Evolutionary conservation across 2,888 invertebrate genomes (phyloP).

Genomic region (Lochmaea capreae): DNA sequence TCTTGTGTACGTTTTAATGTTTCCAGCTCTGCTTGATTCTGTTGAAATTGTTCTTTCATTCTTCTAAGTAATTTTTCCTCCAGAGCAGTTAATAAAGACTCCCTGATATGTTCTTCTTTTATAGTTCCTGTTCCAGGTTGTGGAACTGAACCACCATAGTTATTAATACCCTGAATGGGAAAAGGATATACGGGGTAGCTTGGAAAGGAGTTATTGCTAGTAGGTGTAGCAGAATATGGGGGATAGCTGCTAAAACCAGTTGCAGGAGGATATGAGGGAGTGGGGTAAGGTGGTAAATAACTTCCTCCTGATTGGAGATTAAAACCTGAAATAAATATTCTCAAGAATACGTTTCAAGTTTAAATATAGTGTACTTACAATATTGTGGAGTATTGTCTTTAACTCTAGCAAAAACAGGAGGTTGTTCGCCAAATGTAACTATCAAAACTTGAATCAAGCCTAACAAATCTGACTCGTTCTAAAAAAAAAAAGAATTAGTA

Average conservation of each 20-base stretch:
- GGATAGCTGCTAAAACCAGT: constrained; percentile 44
- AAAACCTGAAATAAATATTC: constrained; percentile 58
- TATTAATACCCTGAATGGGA: constrained; percentile 48
- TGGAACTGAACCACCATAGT: constrained; percentile 54
- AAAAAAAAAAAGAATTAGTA: constrained; percentile 46
- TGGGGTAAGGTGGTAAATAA: constrained; percentile 53
- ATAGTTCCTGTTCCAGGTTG: constrained; percentile 80
- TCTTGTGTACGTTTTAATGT: constrained; percentile 88
- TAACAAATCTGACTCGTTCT: constrained; percentile 85
- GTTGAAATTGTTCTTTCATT: constrained; percentile 89
- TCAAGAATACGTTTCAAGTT: not conserved
- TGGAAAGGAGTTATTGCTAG: constrained; percentile 40
- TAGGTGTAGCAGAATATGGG: constrained; percentile 48
- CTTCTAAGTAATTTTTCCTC: constrained; percentile 92
- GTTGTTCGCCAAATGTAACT: constrained; percentile 92
- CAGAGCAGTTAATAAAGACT: constrained; percentile 92
- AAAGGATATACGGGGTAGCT: constrained; percentile 48
- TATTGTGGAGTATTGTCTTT: constrained; percentile 69
- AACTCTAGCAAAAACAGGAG: constrained; percentile 89
- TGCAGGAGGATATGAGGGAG: constrained; percentile 44
- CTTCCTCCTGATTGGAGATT: constrained; percentile 63
- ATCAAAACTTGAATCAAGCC: constrained; percentile 93
- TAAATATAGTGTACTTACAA: constrained; percentile 59
- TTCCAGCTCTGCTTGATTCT: constrained; percentile 91
- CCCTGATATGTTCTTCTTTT: constrained; percentile 94